Evolutionary conservation across 1,140 invertebrate species (phyloP).

Genomic region (Prorops nasuta): DNA sequence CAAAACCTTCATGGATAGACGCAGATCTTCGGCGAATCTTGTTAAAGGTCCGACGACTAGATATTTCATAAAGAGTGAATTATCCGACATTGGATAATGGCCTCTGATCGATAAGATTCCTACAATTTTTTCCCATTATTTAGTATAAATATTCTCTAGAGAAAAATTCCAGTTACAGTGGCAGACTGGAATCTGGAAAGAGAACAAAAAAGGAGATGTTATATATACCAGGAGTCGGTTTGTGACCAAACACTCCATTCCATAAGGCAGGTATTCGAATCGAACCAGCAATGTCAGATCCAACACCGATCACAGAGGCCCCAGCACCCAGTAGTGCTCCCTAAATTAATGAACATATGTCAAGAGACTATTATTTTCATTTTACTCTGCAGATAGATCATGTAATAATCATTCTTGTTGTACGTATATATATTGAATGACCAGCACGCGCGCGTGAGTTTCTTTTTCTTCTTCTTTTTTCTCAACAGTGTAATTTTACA

Average conservation of each 20-base stretch:
- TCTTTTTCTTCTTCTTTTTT: too few species aligned
- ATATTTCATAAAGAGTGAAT: conserved; percentile 53
- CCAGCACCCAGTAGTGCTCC: conserved; percentile 68
- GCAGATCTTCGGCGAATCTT: conserved; percentile 74
- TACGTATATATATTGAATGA: too few species aligned
- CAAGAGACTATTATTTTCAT: too few species aligned
- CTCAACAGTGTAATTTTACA: too few species aligned
- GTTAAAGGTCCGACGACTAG: conserved; percentile 76
- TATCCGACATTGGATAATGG: conserved; percentile 59
- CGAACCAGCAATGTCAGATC: conserved; percentile 84
- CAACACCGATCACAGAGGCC: conserved; percentile 76
- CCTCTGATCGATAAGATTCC: conserved; percentile 58
- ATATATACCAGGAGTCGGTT: conserved; percentile 76
- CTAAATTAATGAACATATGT: conserved; percentile 50
- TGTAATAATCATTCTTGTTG: too few species aligned
- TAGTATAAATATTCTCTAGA: neutral
- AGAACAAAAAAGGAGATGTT: too few species aligned
- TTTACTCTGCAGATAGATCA: too few species aligned
- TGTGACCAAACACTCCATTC: conserved; percentile 86
- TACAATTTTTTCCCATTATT: conserved; percentile 28
- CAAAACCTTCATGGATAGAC: conserved; percentile 64
- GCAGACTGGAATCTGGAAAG: too few species aligned
- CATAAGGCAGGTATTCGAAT: conserved; percentile 82
- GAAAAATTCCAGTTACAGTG: neutral
- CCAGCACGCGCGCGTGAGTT: too few species aligned